phyloP scores from a whole-genome alignment of 2,113 vertebrate genomes.

The Microtus ochrogaster region DNA sequence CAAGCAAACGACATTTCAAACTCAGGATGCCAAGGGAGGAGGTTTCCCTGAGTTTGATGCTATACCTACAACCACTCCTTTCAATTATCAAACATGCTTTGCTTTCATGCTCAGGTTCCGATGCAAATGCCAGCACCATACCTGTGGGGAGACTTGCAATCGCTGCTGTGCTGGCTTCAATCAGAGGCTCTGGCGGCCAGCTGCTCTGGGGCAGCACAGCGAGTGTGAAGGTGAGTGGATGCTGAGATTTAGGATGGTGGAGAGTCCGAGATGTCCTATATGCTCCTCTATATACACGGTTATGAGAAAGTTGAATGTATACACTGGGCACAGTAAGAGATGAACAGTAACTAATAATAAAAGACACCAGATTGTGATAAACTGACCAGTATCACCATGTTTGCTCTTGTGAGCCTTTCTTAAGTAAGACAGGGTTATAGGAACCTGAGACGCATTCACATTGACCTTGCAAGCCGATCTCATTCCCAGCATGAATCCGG shows the following conservation, averaged over 20 bases:
- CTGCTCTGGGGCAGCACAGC: constrained; percentile 87
- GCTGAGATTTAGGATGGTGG: too few relatives aligned
- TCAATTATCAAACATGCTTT: background rate
- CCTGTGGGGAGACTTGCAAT: constrained; percentile 94
- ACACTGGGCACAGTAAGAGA: background rate
- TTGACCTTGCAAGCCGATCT: too few relatives aligned
- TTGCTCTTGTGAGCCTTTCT: background rate
- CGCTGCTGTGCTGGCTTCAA: constrained; percentile 93
- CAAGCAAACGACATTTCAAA: background rate
- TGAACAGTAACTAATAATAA: background rate
- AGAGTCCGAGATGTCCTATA: background rate
- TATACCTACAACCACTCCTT: background rate
- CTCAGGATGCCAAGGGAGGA: background rate
- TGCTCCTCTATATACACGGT: background rate
- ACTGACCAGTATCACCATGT: background rate
- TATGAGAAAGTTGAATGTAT: background rate
- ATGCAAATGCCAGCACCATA: constrained; percentile 95
- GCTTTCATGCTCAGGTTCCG: constrained; percentile 86
- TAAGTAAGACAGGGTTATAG: background rate
- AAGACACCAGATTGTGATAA: background rate
- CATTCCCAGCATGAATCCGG: background rate
- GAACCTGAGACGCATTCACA: too few relatives aligned
- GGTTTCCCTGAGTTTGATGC: background rate
- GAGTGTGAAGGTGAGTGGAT: constrained; percentile 93
- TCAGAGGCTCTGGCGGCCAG: constrained; percentile 92